Conservation (phyloP, 2,797 vertebrate genomes). For the Cynopterus sphinx region DNA sequence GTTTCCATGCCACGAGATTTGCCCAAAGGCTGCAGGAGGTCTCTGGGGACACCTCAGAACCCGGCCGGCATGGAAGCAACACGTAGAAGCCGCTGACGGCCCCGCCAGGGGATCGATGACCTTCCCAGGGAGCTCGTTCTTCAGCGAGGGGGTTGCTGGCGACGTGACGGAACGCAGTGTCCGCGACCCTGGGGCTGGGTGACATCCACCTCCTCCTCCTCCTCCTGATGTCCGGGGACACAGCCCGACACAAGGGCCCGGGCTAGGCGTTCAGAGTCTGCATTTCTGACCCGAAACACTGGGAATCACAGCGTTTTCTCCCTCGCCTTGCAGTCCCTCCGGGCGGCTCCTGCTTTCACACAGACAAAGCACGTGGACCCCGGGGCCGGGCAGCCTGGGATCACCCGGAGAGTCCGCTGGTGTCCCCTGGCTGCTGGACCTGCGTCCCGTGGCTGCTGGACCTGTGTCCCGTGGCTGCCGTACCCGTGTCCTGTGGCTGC, state of each 20-base stretch:
- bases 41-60: neutral
- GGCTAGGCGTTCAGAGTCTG: neutral
- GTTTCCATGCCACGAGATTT: neutral
- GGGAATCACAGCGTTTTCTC: neutral
- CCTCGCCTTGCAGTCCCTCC: neutral
- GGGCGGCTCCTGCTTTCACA: neutral
- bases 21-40: neutral
- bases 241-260: neutral
- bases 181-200: neutral
- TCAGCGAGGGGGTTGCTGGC: neutral
- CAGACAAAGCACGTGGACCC: neutral
- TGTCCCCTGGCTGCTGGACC: neutral
- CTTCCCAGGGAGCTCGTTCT: conserved; percentile 27
- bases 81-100: neutral
- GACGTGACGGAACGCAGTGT: fast-evolving
- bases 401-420: fast-evolving
- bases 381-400: neutral
- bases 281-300: neutral
- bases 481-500: no score
- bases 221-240: neutral
- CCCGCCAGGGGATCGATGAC: neutral
- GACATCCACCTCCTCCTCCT: neutral
- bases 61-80: neutral
- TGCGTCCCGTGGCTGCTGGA: no score
- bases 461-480: no score